These are phyloP conservation scores for Lagopus muta DNA, from an alignment of 2,113 vertebrate species.

Conservation along the genomic window DNA sequence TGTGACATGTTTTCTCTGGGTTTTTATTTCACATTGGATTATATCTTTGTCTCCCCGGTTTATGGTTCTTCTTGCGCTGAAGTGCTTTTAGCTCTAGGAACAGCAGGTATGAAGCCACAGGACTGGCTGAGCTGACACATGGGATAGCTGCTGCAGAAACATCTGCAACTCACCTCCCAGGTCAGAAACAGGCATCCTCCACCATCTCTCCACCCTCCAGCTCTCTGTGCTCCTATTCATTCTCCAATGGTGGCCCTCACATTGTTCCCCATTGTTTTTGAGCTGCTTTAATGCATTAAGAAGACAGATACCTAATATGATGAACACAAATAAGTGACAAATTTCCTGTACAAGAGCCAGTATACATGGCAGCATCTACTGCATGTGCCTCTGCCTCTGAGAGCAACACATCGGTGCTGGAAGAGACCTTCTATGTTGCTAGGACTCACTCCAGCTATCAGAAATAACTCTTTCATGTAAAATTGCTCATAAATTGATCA, in stretches of 20 bases:
- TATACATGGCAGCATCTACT: neutral
- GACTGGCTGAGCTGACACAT: neutral
- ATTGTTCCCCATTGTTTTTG: neutral
- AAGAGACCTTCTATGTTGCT: neutral
- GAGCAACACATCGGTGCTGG: neutral
- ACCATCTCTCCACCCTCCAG: neutral
- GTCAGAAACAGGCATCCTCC: neutral
- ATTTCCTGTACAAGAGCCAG: neutral
- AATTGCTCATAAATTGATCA: neutral
- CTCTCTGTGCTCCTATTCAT: neutral
- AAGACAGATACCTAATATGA: neutral
- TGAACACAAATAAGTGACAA: neutral
- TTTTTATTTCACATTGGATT: neutral
- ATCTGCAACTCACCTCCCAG: neutral
- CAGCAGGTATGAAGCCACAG: neutral
- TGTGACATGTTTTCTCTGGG: accelerated
- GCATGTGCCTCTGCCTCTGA: neutral
- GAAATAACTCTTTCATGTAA: neutral
- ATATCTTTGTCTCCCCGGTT: neutral
- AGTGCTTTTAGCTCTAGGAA: neutral
- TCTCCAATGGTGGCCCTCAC: neutral
- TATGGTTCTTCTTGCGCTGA: neutral
- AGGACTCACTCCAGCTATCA: neutral
- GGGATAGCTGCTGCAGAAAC: neutral
- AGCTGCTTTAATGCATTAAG: neutral